Evolutionary conservation across 2,797 vertebrate genomes (phyloP).

Genomic region (Onychomys leucogaster): DNA sequence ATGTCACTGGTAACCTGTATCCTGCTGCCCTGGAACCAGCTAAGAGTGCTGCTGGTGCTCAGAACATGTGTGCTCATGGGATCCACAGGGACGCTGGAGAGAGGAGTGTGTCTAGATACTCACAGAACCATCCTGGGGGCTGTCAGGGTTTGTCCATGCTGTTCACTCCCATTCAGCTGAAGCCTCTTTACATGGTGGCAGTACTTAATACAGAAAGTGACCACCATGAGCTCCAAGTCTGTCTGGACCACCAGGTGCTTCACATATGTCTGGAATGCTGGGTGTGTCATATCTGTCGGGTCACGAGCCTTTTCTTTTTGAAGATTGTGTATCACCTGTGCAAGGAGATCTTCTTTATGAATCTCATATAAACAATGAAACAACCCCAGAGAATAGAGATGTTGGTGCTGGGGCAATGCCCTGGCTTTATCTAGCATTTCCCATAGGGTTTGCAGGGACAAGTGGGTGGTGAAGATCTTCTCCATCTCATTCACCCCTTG

Average conservation of each 20-base stretch:
- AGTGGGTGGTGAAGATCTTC: too few relatives aligned
- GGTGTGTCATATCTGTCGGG: not conserved
- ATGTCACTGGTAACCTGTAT: not conserved
- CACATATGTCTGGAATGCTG: not conserved
- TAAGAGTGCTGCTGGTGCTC: not conserved
- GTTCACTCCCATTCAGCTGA: not conserved
- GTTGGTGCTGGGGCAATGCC: too few relatives aligned
- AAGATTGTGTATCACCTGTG: too few relatives aligned
- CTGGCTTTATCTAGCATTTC: too few relatives aligned
- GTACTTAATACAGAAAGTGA: slow-evolving; percentile 66
- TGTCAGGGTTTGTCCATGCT: fast-evolving
- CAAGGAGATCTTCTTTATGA: too few relatives aligned
- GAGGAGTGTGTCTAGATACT: not conserved
- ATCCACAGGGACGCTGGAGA: too few relatives aligned
- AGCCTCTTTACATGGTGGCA: not conserved
- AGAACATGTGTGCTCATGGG: not conserved
- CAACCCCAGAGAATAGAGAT: too few relatives aligned
- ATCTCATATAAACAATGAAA: too few relatives aligned
- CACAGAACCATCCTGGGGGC: not conserved
- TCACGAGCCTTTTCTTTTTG: not conserved
- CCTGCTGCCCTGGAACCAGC: fast-evolving
- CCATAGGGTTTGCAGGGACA: too few relatives aligned
- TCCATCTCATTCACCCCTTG: not conserved
- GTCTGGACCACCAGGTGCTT: not conserved
- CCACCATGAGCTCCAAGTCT: not conserved